Evolutionary conservation across 2,888 invertebrate genomes (phyloP).

Genomic region (Loripinus fragilis): DNA sequence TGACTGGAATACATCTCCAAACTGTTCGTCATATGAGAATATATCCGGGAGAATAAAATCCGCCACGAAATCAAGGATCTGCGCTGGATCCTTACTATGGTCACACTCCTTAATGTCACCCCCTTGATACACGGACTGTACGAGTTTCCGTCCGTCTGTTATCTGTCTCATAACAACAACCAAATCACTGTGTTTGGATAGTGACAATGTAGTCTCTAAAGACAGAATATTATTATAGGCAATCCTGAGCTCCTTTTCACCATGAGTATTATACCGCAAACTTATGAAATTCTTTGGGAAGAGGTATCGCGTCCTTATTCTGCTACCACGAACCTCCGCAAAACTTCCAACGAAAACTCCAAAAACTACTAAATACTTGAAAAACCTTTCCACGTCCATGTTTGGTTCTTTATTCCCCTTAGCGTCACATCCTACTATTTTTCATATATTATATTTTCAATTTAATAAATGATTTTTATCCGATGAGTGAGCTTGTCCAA

Average conservation of each 20-base stretch:
- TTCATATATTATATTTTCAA: too few relatives aligned
- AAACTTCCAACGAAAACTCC: conserved; percentile 14
- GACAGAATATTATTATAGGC: conserved; percentile 62
- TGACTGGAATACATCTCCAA: conserved; percentile 47
- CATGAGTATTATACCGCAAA: conserved; percentile 50
- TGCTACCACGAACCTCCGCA: neutral
- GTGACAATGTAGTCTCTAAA: conserved; percentile 62
- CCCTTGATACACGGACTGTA: conserved; percentile 69
- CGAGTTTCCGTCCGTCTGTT: conserved; percentile 67
- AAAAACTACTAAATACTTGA: neutral
- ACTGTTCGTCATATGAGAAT: conserved; percentile 16
- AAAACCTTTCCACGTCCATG: neutral
- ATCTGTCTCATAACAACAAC: conserved; percentile 62
- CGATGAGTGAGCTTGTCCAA: too few relatives aligned
- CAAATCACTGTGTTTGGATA: conserved; percentile 46
- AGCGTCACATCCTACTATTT: neutral
- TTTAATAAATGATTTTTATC: too few relatives aligned
- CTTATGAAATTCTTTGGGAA: conserved; percentile 60
- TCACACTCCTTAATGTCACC: conserved; percentile 70
- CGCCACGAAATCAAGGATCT: conserved; percentile 63
- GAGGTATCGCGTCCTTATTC: conserved; percentile 48
- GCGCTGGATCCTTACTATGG: conserved; percentile 52
- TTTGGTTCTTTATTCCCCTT: neutral
- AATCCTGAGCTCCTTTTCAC: conserved; percentile 66
- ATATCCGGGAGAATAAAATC: conserved; percentile 47